Evolutionary conservation across 64 coral and sea anemone genomes (phyloP).

Genomic region (Stylophora pistillata): DNA sequence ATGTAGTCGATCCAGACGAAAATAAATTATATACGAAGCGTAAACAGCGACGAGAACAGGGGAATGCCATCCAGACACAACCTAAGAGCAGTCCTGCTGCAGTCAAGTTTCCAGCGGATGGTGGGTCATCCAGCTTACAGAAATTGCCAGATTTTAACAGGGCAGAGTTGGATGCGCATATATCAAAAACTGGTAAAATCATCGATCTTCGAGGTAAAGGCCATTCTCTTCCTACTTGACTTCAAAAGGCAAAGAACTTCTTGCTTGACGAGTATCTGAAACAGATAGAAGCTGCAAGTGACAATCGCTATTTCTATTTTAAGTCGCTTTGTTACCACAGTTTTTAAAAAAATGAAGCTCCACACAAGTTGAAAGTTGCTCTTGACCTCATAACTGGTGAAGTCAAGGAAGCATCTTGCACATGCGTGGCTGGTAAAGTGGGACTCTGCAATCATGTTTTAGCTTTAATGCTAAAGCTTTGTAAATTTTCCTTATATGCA

Average conservation of each 20-base stretch:
- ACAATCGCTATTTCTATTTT: slow-evolving; percentile 46
- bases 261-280: slow-evolving; percentile 54
- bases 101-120: too few species aligned
- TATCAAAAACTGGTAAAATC: too few species aligned
- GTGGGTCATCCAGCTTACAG: too few species aligned
- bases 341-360: slow-evolving; percentile 44
- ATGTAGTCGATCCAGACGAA: too few species aligned
- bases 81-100: too few species aligned
- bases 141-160: too few species aligned
- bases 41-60: too few species aligned
- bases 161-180: too few species aligned
- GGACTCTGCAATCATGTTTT: slow-evolving; percentile 46
- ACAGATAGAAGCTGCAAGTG: slow-evolving; percentile 35
- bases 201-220: too few species aligned
- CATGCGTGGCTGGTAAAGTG: slow-evolving; percentile 44
- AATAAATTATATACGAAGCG: too few species aligned
- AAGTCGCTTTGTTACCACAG: slow-evolving; percentile 44
- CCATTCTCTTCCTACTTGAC: too few species aligned
- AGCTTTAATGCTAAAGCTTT: slow-evolving; percentile 39
- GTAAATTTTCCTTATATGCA: slow-evolving; percentile 48
- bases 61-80: too few species aligned
- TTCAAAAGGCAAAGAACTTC: slow-evolving; percentile 47
- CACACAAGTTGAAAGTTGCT: slow-evolving; percentile 50
- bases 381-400: slow-evolving; percentile 38
- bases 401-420: slow-evolving; percentile 40